Evolutionary conservation across 2,113 vertebrate species (phyloP).

Genomic region (Ptilonorhynchus violaceus): DNA sequence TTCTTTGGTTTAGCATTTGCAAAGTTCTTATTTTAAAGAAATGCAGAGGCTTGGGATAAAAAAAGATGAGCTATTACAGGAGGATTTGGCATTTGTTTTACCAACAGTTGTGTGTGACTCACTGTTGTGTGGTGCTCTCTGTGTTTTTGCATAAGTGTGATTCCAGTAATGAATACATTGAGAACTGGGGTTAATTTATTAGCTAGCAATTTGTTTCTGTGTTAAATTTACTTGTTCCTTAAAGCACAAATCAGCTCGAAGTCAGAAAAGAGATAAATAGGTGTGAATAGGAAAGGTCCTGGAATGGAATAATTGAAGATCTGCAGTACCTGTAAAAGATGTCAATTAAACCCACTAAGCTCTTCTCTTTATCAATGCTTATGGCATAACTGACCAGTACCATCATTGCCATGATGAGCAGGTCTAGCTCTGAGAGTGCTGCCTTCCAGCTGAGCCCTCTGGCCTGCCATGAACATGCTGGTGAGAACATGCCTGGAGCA

Average conservation of each 20-base stretch:
- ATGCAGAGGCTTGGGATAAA: not conserved
- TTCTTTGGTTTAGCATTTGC: not conserved
- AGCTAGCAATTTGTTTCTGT: not conserved
- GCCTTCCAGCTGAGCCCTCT: not conserved
- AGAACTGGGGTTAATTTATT: slow-evolving; percentile 1
- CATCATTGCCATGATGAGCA: not conserved
- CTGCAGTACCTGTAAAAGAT: not conserved
- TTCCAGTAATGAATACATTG: not conserved
- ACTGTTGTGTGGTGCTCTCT: not conserved
- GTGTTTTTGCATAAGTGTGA: not conserved
- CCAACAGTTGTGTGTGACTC: slow-evolving; percentile 27
- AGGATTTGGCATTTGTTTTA: slow-evolving; percentile 31
- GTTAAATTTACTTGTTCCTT: not conserved
- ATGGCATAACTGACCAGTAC: not conserved
- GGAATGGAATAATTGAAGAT: not conserved
- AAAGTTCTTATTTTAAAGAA: not conserved
- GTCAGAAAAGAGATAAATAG: not conserved
- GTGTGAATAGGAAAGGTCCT: not conserved
- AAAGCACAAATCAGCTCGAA: not conserved
- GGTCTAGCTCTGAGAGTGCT: not conserved
- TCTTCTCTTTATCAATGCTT: not conserved
- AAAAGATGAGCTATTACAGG: not conserved
- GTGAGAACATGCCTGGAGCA: not conserved
- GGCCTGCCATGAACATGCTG: not conserved
- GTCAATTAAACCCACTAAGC: not conserved